A percentile compares a stretch with the other conserved stretches of the same genome.
Conservation (phyloP, 2,888 invertebrate genomes). For the Amitus sp. region DNA sequence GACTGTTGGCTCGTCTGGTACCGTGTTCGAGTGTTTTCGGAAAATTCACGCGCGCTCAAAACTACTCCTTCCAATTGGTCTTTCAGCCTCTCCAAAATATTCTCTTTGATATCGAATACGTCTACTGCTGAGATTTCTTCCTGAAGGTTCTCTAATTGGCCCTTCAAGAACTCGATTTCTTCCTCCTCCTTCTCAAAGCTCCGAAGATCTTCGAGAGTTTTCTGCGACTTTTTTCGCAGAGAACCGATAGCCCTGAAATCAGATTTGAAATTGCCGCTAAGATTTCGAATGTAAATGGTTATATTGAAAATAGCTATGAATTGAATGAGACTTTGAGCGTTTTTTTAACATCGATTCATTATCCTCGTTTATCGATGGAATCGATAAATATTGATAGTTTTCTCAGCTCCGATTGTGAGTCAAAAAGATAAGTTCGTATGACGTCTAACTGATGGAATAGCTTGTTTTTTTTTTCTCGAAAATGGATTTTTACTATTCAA, state of each 20-base stretch:
- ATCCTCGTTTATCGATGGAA: too few species aligned
- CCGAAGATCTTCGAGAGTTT: conserved; percentile 79
- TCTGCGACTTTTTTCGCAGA: conserved; percentile 79
- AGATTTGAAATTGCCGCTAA: too few species aligned
- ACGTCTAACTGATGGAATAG: too few species aligned
- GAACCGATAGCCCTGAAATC: conserved; percentile 81
- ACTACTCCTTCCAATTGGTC: conserved; percentile 48
- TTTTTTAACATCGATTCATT: too few species aligned
- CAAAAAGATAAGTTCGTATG: too few species aligned
- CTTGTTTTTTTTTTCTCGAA: too few species aligned
- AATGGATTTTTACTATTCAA: too few species aligned
- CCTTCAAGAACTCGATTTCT: conserved; percentile 76
- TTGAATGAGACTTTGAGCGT: too few species aligned
- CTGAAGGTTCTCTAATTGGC: conserved; percentile 71
- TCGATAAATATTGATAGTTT: too few species aligned
- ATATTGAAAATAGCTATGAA: too few species aligned
- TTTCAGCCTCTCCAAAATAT: conserved; percentile 70
- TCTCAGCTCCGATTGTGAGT: too few species aligned
- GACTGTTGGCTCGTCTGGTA: conserved; percentile 65
- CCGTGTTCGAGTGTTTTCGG: conserved; percentile 63
- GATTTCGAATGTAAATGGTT: too few species aligned
- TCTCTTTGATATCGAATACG: conserved; percentile 80
- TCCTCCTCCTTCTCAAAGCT: conserved; percentile 80
- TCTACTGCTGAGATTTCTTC: conserved; percentile 68
- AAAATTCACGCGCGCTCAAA: conserved; percentile 59